Base-by-base conservation (phyloP, 2,797 vertebrate species). In the Otolemur crassicaudatus region DNA sequence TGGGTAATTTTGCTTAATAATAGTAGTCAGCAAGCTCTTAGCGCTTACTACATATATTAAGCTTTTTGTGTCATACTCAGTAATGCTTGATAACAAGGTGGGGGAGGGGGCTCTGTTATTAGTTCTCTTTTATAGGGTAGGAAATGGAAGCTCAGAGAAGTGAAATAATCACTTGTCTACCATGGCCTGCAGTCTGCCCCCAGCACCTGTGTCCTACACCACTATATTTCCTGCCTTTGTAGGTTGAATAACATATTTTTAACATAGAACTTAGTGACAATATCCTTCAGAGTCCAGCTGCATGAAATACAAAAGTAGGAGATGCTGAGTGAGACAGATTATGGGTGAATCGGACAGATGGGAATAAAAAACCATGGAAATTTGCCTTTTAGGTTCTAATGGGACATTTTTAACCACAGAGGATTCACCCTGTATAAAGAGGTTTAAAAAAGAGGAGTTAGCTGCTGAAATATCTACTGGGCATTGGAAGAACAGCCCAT, bases 391-490 rank as follows among this genome's bases (percentile, higher is more conserved):
- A 53, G 27, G 58, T 17, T 31, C 12, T 76, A n/a, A 49, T 27
- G 37, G 40, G 84, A 93, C 6, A 56, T 95, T 61, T 77, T 93
- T 58, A 89, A 34, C 11, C 85, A 67, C 37, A 85, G 13, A 53
- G 77, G 14, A 69, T 76, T 87, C 87, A 84, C 65, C 81, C 73
- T 87, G 46, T 61, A 37, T 58, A 56, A 92, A 17, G 5, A 63
- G 19, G 37, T 79, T 95, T 90, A 69, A 70, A 94, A 79, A 81
- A 37, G 73, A 87, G 23, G 65, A 73, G 80, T 85, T 76, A 75
- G 27, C 80, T 69, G 61, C 29, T 93, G 67, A 76, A 43, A 87
- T 76, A 7, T 16, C 23, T 46, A 13, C 6, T 0, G 2, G 60
- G 75, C 7, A 23, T 27, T 34, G 49, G 43, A 49, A 87, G 31